Base-by-base conservation (phyloP, 2,113 vertebrate genomes). In the Psammodynastes pulverulentus region DNA sequence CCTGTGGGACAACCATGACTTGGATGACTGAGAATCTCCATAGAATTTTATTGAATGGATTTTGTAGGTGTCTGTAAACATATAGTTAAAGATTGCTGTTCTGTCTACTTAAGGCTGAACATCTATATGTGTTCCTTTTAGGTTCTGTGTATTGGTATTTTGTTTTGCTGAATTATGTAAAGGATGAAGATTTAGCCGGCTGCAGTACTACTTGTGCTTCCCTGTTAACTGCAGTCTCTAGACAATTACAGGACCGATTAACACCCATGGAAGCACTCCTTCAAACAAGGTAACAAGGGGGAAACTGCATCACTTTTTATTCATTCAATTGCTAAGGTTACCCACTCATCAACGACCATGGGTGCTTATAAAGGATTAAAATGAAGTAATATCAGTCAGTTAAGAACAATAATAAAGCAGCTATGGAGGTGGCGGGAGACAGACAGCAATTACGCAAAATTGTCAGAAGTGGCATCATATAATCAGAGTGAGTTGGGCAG, bases 121-220 rank as follows among this genome's bases (percentile, higher is more conserved):
- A 0, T 4, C 6, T 53, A 48, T 90, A 34, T 56, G 51, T 94
- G 56, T 12, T 34, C 89, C 23, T 89, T 88, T 43, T 94, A 99
- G 99, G 99, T 79, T 98, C 99, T 0, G 98, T 99, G n/a, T 99
- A 98, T 94, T 99, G 99, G 99, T 99, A 99, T 97, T 99, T 99
- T 96, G 99, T 99, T 43, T 95, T 99, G 94, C 96, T 99, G 95
- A 99, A 99, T 96, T 99, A 99, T 4, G 99, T 99, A 29, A 99
- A 99, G 96, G 99, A 99, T 95, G 99, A 99, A 96, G 99, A 99
- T 96, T 92, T 99, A 96, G 98, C 99, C 26, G 98, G 98, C 23
- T 99, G 99, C 94, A 99, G 99, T 94, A 99, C 99, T 1, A 96
- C 98, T 88, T 99, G 99, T 93, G 99, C 99, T 5, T 98, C 98